Evolutionary conservation across 2,113 vertebrate genomes (phyloP), one percentile per base, ranked within the genome.

Genomic region (Nymphicus hollandicus): DNA sequence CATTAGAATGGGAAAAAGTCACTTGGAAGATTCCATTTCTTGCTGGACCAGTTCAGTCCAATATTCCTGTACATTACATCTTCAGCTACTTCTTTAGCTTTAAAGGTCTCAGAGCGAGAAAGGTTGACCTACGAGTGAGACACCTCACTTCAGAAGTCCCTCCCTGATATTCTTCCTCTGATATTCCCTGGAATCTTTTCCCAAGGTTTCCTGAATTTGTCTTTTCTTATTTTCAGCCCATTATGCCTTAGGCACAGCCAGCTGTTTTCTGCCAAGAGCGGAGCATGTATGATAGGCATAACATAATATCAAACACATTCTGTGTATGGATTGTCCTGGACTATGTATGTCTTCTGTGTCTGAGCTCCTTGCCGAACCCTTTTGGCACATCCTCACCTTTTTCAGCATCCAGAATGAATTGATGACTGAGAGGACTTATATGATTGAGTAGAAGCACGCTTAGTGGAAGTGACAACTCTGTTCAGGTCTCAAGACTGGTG

Each of bases 401-500:
- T 55, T 53, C 81, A 87, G 50, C 81, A 69, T 91, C 89, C 77
- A 63, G 91, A 46, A 82, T 60, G 88, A 93, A 88, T 1, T 93
- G 85, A 83, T 84, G 94, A 71, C 72, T 68, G 70, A 72, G 82
- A 89, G 65, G 88, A 87, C 70, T 52, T 63, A 9, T 6, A 60
- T 71, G 92, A 91, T 73, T 71, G 86, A 95, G 78, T 92, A 50
- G 77, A 89, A 88, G 92, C 73, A 80, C 70, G 47, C 63, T 96
- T 92, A 87, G 64, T 89, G 88, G 81, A 97, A 97, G 70, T 88
- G 88, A 91, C 93, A 90, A 84, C 86, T 92, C 6, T 91, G 66
- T 83, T 89, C 43, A 56, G 70, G 50, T 78, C 91, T 81, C 64
- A 86, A 94, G 93, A 92, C 71, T 28, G 53, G 86, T 50, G 63